Conservation (phyloP, 2,888 invertebrate genomes). For the Metacarcinus magister region DNA sequence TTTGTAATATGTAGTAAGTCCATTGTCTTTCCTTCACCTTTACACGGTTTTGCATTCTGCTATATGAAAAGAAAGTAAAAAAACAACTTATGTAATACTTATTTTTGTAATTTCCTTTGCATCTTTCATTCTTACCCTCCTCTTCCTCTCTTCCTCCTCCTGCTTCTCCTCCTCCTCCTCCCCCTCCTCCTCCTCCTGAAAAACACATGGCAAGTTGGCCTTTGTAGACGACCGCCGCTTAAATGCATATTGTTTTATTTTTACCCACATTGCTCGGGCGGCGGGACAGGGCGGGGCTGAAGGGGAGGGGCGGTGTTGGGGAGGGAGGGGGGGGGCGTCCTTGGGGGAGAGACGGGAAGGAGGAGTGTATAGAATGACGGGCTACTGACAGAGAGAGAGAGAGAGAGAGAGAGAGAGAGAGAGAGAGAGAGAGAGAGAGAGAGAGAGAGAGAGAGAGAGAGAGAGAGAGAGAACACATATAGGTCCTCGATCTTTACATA, state of each 20-base stretch:
- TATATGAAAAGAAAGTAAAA: too few species aligned
- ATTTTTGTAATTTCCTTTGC: too few species aligned
- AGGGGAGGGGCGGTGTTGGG: constrained; percentile 28
- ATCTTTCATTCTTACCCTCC: not conserved
- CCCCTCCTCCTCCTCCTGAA: constrained; percentile 1
- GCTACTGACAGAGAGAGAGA: not conserved
- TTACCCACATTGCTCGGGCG: constrained; percentile 49
- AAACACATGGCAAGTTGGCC: constrained; percentile 50
- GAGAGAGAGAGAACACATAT: constrained; percentile 21
- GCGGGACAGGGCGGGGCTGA: constrained; percentile 51
- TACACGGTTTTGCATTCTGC: too few species aligned
- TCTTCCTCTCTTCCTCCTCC: not conserved
- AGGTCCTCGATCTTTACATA: not conserved
- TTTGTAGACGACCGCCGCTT: constrained; percentile 50
- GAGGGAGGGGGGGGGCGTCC: constrained; percentile 18
- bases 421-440: constrained; percentile 53
- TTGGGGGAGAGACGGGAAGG: not conserved
- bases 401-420: not conserved
- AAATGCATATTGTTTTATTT: constrained; percentile 62
- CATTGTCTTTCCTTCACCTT: too few species aligned
- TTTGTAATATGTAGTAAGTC: too few species aligned
- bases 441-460: constrained; percentile 50
- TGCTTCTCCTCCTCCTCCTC: not conserved
- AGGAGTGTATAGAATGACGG: constrained; percentile 13
- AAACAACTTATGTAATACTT: too few species aligned